Base-by-base conservation (phyloP, 1,140 invertebrate species). In the Zeugodacus cucurbitae region DNA sequence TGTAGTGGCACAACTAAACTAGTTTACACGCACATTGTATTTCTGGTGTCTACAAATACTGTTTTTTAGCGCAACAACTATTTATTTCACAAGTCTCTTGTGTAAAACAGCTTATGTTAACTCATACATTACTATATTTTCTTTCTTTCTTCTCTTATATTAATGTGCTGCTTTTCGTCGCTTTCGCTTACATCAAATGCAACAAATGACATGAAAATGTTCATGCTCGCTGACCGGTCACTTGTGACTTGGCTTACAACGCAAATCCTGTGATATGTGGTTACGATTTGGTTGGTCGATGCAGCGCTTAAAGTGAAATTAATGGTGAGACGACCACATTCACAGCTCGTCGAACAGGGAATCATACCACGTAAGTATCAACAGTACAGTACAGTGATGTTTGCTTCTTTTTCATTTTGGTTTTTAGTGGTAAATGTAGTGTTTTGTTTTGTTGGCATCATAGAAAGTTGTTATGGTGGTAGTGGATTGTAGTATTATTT, bases 341-440 rank as follows among this genome's bases (percentile, higher is more conserved):
- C 97, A 94, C 98, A 99, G 94, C 95, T 99, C 89, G 98, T 99
- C 89, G 98, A 97, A 89, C 98, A 99, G 95, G 98, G 98, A 94
- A 99, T 99, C 92, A 98, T 99, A 96, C 98, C 98, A 93, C 97
- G 98, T 99, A 96, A 98, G 98, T 98, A 90, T 88, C 17, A 26
- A 78, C 74, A n/a, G 41, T n/a, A 78, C 37, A 14, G n/a, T 29
- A 67, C 29, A 14, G 44, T 67, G n/a, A 10, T 67, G 8, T 78
- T 48, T 48, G 22, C 3, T 11, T 48, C 8, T 11, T 34, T 41
- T 78, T n/a, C 48, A 44, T 26, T 78, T 7, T 26, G 17, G 6
- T 44, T 44, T 59, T 10, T 44, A 78, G 20, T 20, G 17, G 1
- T 14, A 34, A 37, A 70, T 32, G 67, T 70, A 70, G 34, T 70